Evolutionary conservation across 2,888 invertebrate species (phyloP), one percentile per base, ranked within the genome.

Genomic region (Sesia bembeciformis): DNA sequence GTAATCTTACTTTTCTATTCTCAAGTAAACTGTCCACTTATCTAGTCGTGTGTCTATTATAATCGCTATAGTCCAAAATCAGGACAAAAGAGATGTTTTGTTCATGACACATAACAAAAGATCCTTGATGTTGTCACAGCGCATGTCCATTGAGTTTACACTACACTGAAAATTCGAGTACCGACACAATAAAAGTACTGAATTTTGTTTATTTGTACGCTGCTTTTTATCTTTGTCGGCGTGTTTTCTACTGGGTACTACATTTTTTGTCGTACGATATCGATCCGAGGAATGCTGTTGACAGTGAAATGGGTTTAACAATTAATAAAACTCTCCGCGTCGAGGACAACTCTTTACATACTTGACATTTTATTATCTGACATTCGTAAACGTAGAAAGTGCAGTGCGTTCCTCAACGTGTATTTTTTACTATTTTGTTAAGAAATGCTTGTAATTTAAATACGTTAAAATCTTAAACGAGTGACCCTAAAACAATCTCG

Each of bases 251-350:
- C 73, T 70, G 68, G 65, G 66, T 70, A 68, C 64, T 68, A 66
- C 62, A 66, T 76, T 75, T 81, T 81, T 78, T 74, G 71, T 54
- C 66, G 76, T 70, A 65, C 74, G 83, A 78, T 84, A 85, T 84
- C 76, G 83, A 84, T 81, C 81, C 69, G 64, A 62, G 80, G 84
- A 78, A 83, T 86, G 88, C 71, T 77, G 81, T 77, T 85, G 89
- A 86, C 89, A 85, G 84, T 86, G 85, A 87, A 87, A 83, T 84
- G 86, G 86, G 87, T 86, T 77, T 75, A 73, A 81, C 81, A 85
- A 85, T 86, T 86, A 89, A 88, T 88, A 88, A 84, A 84, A 78
- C 84, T 82, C 84, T 84, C 70, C 60, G 59, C 59, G 53, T 54
- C 58, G 63, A 61, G 68, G 68, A 76, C 75, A 74, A 78, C 82